Evolutionary conservation across 2,113 vertebrate genomes (phyloP).

Genomic region (Ornithorhynchus anatinus): DNA sequence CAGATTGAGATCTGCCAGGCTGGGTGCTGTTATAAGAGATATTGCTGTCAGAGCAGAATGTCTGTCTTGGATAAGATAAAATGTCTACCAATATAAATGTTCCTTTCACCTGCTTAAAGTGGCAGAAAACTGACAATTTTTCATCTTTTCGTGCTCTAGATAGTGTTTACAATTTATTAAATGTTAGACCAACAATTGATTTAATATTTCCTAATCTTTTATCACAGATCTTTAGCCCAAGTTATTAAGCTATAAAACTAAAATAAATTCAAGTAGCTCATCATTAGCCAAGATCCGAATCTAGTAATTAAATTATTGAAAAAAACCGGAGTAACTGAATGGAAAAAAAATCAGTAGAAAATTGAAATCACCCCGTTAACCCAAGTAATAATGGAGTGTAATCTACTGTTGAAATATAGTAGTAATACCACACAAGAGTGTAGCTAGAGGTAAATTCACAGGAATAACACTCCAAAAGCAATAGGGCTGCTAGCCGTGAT

Average conservation of each 20-base stretch:
- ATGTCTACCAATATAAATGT: slow-evolving; percentile 44
- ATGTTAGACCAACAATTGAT: slow-evolving; percentile 50
- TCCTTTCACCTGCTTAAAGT: slow-evolving; percentile 55
- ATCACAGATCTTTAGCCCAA: slow-evolving; percentile 31
- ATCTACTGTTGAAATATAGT: no score
- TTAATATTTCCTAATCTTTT: slow-evolving; percentile 45
- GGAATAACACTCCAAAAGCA: no score
- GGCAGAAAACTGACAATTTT: slow-evolving; percentile 51
- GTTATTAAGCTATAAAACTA: slow-evolving; percentile 39
- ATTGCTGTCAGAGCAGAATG: slow-evolving; percentile 62
- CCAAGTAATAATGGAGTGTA: no score
- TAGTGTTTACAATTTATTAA: slow-evolving; percentile 61
- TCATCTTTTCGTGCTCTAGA: slow-evolving; percentile 55
- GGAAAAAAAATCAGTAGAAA: no score
- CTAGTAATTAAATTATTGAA: slow-evolving; percentile 1
- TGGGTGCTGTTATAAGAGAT: slow-evolving; percentile 74
- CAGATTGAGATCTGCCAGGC: slow-evolving; percentile 81
- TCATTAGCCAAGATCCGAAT: slow-evolving; percentile 25
- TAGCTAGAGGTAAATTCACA: no score
- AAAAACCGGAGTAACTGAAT: no score
- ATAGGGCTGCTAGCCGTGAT: no score
- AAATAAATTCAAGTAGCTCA: slow-evolving; percentile 38
- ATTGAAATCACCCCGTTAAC: no score
- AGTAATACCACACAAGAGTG: no score
- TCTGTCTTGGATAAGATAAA: slow-evolving; percentile 64